phyloP scores from a whole-genome alignment of 1,140 invertebrate species.

The Drosophila rufa region DNA sequence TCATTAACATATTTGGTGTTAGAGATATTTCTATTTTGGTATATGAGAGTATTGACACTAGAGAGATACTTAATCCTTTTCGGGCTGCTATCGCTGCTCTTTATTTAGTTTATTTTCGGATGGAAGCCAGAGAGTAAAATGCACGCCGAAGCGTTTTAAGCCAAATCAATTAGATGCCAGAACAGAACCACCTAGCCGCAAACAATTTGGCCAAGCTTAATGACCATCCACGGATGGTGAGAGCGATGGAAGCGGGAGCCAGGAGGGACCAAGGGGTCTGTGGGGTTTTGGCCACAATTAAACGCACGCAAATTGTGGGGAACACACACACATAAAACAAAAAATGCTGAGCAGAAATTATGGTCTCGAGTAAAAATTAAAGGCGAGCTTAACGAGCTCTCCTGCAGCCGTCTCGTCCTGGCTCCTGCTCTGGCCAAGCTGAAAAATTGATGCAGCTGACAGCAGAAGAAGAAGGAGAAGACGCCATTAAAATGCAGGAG shows the following conservation, averaged over 20 bases:
- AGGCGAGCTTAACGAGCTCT: slow-evolving; percentile 75
- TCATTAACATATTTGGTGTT: background rate
- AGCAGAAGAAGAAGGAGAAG: slow-evolving; percentile 45
- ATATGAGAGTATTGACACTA: background rate
- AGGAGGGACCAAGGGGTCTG: background rate
- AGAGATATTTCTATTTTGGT: background rate
- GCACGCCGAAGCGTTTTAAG: slow-evolving; percentile 26
- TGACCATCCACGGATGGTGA: slow-evolving; percentile 21
- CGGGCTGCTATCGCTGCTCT: background rate
- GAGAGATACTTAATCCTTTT: background rate
- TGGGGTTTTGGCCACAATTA: slow-evolving; percentile 65
- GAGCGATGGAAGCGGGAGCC: background rate
- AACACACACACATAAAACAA: slow-evolving; percentile 47
- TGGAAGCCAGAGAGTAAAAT: slow-evolving; percentile 21
- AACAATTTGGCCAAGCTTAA: slow-evolving; percentile 58
- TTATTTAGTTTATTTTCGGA: slow-evolving; percentile 21
- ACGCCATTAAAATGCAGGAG: slow-evolving; percentile 76
- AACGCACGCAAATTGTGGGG: slow-evolving; percentile 72
- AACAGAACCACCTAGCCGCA: slow-evolving; percentile 17
- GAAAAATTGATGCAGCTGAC: slow-evolving; percentile 76
- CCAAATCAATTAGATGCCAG: slow-evolving; percentile 54
- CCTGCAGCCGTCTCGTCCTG: slow-evolving; percentile 18
- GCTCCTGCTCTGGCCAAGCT: slow-evolving; percentile 23
- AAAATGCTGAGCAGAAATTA: slow-evolving; percentile 63
- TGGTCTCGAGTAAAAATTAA: slow-evolving; percentile 78